A percentile compares a stretch with the other conserved stretches of the same genome.
Evolutionary conservation across 1,140 invertebrate genomes (phyloP).

Genomic region (Anoplophora glabripennis): DNA sequence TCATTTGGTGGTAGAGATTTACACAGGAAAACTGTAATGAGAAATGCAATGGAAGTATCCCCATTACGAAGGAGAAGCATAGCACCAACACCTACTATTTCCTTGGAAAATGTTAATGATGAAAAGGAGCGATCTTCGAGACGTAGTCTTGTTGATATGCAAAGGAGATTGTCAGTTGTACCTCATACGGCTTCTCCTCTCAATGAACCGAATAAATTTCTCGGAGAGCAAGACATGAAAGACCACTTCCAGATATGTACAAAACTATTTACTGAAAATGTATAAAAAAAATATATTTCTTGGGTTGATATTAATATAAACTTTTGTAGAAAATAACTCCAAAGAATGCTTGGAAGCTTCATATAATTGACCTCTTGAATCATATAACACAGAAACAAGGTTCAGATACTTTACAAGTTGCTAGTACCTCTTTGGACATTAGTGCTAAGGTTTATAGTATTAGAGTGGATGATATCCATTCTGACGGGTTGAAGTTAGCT

Average conservation of each 20-base stretch:
- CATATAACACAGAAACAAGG: slow-evolving; percentile 49
- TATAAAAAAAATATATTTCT: slow-evolving; percentile 4
- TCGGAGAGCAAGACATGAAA: slow-evolving; percentile 24
- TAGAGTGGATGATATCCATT: slow-evolving; percentile 75
- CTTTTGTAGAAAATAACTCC: slow-evolving; percentile 70
- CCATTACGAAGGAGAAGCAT: slow-evolving; percentile 8
- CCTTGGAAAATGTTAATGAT: slow-evolving; percentile 17
- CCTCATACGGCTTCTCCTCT: slow-evolving; percentile 6
- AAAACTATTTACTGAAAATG: slow-evolving; percentile 35
- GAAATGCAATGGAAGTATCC: background rate
- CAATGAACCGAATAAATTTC: slow-evolving; percentile 15
- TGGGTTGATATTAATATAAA: background rate
- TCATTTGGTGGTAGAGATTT: too few species aligned
- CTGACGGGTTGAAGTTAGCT: slow-evolving; percentile 74
- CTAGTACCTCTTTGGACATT: slow-evolving; percentile 76
- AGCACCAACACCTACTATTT: background rate
- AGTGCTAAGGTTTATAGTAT: slow-evolving; percentile 80
- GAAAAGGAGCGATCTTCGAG: slow-evolving; percentile 19
- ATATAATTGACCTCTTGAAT: slow-evolving; percentile 79
- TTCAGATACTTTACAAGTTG: slow-evolving; percentile 70
- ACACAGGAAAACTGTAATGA: background rate
- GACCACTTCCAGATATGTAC: slow-evolving; percentile 31
- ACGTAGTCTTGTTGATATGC: slow-evolving; percentile 15
- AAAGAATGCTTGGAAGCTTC: slow-evolving; percentile 81
- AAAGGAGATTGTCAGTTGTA: slow-evolving; percentile 12